Percentiles rank a stretch among this genome's conserved stretches.
Conservation (phyloP, 2,888 invertebrate species). For the Eupithecia tripunctaria region DNA sequence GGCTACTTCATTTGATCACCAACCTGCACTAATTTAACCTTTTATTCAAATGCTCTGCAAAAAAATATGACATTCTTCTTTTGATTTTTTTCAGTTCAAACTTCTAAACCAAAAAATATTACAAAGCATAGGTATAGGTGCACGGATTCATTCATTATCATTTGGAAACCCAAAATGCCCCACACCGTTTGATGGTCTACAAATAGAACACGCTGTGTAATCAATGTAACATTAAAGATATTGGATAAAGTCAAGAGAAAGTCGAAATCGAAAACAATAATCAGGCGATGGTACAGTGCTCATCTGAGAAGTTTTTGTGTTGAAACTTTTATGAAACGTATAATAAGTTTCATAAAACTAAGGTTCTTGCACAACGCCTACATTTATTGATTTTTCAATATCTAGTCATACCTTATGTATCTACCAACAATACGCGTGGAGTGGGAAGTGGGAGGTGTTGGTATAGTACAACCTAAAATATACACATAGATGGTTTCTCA, state of each 20-base stretch:
- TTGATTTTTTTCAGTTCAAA: background rate
- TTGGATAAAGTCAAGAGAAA: background rate
- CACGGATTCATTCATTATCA: too few relatives aligned
- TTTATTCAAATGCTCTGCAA: background rate
- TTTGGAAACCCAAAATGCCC: background rate
- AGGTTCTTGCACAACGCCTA: too few relatives aligned
- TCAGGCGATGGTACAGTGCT: background rate
- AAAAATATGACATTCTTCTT: background rate
- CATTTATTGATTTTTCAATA: too few relatives aligned
- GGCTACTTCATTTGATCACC: background rate
- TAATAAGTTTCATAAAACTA: too few relatives aligned
- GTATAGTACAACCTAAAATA: background rate
- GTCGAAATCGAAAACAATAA: background rate
- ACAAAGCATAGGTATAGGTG: too few relatives aligned
- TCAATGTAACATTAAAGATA: background rate
- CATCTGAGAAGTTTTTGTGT: background rate
- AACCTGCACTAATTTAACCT: background rate
- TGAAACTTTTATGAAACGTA: too few relatives aligned
- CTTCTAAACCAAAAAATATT: background rate
- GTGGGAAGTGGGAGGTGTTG: background rate
- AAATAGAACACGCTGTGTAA: background rate
- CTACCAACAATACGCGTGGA: background rate
- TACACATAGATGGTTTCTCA: too few relatives aligned
- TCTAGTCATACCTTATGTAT: too few relatives aligned
- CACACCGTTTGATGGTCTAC: background rate